phyloP scores from a whole-genome alignment of 2,797 vertebrate species.

The Benthosema pterotum region DNA sequence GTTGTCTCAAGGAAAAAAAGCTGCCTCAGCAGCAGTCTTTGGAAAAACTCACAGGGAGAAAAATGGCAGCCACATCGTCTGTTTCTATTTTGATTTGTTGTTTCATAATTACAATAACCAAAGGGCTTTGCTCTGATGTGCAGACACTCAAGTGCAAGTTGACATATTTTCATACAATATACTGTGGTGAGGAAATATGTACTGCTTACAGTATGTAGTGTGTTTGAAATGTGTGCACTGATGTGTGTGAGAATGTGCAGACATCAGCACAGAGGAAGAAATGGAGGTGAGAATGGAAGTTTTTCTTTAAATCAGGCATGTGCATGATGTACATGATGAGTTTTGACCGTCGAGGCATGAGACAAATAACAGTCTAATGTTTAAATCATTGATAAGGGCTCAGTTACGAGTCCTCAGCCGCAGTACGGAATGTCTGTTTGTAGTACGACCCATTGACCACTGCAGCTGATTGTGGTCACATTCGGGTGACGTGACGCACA shows the following conservation, averaged over 20 bases:
- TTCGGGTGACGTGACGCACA: too few relatives aligned
- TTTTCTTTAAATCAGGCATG: too few relatives aligned
- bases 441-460: too few relatives aligned
- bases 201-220: too few relatives aligned
- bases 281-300: slow-evolving; percentile 2
- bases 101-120: slow-evolving; percentile 72
- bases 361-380: too few relatives aligned
- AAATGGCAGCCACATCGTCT: slow-evolving; percentile 46
- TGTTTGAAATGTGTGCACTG: slow-evolving; percentile 16
- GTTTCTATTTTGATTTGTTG: slow-evolving; percentile 72
- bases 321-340: too few relatives aligned
- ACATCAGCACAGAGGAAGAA: slow-evolving; percentile 49
- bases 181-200: neutral
- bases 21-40: slow-evolving; percentile 67
- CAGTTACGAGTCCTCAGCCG: too few relatives aligned
- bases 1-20: slow-evolving; percentile 64
- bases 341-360: too few relatives aligned
- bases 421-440: too few relatives aligned
- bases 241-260: slow-evolving; percentile 53
- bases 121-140: slow-evolving; percentile 61
- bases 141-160: slow-evolving; percentile 59
- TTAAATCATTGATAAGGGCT: too few relatives aligned
- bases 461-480: too few relatives aligned
- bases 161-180: slow-evolving; percentile 60
- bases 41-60: slow-evolving; percentile 44